Evolutionary conservation across 2,888 invertebrate species (phyloP), one percentile per base, ranked within the genome.

Genomic region (Phaonia tiefii): DNA sequence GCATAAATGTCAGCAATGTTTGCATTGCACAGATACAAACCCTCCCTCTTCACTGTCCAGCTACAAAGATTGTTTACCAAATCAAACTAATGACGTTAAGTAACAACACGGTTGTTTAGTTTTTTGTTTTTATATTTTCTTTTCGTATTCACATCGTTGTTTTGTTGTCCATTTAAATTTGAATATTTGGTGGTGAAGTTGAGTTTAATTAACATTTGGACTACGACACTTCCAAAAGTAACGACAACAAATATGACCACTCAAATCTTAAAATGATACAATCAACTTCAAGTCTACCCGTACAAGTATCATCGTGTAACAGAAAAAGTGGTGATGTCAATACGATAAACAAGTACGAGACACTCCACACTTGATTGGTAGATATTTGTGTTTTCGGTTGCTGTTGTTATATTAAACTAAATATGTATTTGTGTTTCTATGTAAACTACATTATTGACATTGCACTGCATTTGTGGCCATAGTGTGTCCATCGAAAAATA

Each of bases 41-140:
- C 31, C 31, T 5, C 31, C 8, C 31, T n/a, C 31, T 31, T 31
- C 31, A 3, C 31, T 8, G 8, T 8, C 42, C 17, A 66, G 17
- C 56, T 42, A 15, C n/a, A 56, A n/a, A n/a, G n/a, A n/a, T n/a
- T n/a, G n/a, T n/a, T n/a, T n/a, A 7, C 49, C 17, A 22, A 31
- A 63, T 46, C 44, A 54, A 65, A 66, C 49, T 72, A 77, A 72
- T 69, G 63, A 74, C 65, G 73, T 65, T 79, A 17, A 58, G 74
- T 44, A 65, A 74, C 69, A 73, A 73, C 31, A 31, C 8, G 63
- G 49, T 72, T 78, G 8, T 49, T 77, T 1, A 11, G 4, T 31
- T 37, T n/a, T 39, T 46, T 26, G 20, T 56, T 10, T 15, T 37
- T 37, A 7, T 37, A 7, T 37, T 37, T 37, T 37, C 4, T 37